Evolutionary conservation across 2,113 vertebrate species (phyloP).

Genomic region (Chauna torquata): DNA sequence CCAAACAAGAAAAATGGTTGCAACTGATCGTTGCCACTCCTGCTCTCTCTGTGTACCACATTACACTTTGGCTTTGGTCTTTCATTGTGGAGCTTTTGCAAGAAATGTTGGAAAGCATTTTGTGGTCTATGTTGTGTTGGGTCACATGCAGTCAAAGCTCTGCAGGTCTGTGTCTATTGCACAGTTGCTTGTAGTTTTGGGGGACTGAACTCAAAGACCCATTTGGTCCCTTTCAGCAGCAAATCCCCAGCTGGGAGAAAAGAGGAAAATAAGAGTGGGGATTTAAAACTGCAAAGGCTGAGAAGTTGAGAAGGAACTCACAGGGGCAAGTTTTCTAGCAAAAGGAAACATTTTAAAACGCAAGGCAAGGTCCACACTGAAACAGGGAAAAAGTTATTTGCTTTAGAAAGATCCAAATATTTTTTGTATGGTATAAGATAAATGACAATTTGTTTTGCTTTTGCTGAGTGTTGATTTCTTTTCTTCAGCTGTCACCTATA

Average conservation of each 20-base stretch:
- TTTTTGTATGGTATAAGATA: not conserved
- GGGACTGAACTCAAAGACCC: not conserved
- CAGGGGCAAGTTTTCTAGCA: not conserved
- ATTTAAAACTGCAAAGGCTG: not conserved
- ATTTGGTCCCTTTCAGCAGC: not conserved
- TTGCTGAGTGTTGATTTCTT: not conserved
- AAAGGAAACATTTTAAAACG: not conserved
- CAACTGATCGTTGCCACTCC: not conserved
- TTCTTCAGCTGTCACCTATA: not conserved
- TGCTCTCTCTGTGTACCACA: not conserved
- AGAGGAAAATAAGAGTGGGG: not conserved
- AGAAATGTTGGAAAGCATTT: not conserved
- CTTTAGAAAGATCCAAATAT: not conserved
- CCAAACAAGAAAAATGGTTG: not conserved
- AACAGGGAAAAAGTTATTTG: not conserved
- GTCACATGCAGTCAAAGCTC: not conserved
- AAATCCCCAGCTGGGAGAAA: not conserved
- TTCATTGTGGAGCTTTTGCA: not conserved
- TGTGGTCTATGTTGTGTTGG: not conserved
- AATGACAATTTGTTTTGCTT: not conserved
- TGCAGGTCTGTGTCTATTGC: not conserved
- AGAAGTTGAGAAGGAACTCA: not conserved
- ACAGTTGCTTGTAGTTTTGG: not conserved
- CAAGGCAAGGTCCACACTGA: not conserved
- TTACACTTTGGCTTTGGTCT: not conserved